Evolutionary conservation across 2,113 vertebrate species (phyloP).

Genomic region (Eidolon helvum): DNA sequence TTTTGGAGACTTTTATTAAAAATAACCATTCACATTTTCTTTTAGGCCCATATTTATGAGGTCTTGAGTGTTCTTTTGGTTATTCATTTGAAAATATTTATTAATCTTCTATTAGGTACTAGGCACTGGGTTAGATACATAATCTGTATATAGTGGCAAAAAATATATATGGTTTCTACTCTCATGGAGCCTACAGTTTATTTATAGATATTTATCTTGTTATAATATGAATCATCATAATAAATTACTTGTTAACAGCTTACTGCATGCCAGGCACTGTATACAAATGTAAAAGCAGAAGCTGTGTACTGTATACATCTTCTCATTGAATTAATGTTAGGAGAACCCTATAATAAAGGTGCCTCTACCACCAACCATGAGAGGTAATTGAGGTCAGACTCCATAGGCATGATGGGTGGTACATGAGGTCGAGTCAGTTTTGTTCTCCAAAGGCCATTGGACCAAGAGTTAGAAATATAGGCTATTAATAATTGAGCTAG

Average conservation of each 20-base stretch:
- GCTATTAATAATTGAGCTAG: neutral
- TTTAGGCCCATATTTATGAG: neutral
- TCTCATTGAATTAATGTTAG: neutral
- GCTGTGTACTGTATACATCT: neutral
- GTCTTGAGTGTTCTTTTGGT: neutral
- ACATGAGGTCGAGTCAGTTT: neutral
- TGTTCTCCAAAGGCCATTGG: neutral
- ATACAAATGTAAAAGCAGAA: neutral
- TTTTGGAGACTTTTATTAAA: slow-evolving; percentile 22
- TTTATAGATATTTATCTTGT: neutral
- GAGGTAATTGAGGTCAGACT: neutral
- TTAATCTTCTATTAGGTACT: neutral
- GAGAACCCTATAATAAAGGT: neutral
- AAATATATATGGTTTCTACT: neutral
- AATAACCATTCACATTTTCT: neutral
- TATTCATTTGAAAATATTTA: neutral
- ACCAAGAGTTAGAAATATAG: neutral
- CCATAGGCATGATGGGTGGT: neutral
- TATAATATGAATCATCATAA: neutral
- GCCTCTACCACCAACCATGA: neutral
- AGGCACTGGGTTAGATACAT: neutral
- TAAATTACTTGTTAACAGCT: neutral
- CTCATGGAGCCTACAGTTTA: neutral
- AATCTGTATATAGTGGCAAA: neutral
- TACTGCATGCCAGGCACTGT: neutral